Evolutionary conservation across 2,797 vertebrate species (phyloP), one percentile per base, ranked within the genome.

Genomic region (Melanotaenia boesemani): DNA sequence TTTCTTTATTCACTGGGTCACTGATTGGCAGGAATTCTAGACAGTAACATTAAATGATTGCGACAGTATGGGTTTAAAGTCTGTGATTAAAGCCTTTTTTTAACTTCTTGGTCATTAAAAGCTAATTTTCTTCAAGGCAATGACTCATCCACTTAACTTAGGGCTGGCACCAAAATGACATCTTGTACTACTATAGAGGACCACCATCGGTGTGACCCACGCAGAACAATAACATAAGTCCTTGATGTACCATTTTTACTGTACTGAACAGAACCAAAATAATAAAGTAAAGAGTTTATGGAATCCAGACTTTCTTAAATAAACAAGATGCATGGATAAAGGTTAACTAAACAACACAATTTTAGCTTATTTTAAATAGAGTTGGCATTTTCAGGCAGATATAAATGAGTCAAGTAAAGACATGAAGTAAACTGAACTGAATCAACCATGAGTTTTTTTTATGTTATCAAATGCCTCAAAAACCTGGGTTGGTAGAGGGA

Each of bases 41-140:
- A 4, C 24, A 18, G 24, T 46, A 26, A 46, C 61, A 44, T 63
- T 46, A 46, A 63, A 24, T 7, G 41, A 30, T 39, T 46, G 13
- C 10, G 8, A 44, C 41, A 63, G 61, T 46, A 46, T 48, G 44
- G 44, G 12, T 63, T 48, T 6, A 44, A 44, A 26, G 59, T 61
- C 36, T 41, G 22, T 22, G 22, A 39, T 61, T 16, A 32, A 32
- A 46, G 60, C 44, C 39, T 34, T 6, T 63, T 63, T 63, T 63
- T 63, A 63, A 30, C 62, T 48, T 11, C 44, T 28, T 28, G 4
- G 41, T 32, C 44, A 63, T 48, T 50, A 32, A 28, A 32, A 63
- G 39, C 6, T 6, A 18, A 63, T 63, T 63, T 63, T 63, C 60
- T 41, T 16, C 8, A 63, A 28, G 41, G 41, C 62, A 48, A 48